phyloP scores from a whole-genome alignment of 2,797 vertebrate genomes.

The Smutsia gigantea region DNA sequence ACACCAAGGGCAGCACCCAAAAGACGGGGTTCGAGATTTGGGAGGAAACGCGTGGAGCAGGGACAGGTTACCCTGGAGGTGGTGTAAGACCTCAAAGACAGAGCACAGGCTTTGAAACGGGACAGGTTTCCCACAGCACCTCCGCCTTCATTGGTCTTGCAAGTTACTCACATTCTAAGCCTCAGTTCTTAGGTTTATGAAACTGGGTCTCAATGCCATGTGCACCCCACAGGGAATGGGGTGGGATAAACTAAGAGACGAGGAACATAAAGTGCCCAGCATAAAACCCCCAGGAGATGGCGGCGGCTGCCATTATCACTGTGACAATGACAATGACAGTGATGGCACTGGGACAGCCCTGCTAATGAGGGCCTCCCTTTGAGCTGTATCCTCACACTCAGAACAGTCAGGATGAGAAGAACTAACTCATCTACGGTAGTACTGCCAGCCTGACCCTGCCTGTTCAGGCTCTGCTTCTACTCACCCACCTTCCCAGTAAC shows the following conservation, averaged over 20 bases:
- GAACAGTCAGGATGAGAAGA: neutral
- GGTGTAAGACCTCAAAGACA: no score
- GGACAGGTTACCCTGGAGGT: neutral
- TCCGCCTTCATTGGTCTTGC: neutral
- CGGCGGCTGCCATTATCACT: accelerated
- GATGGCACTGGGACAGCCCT: neutral
- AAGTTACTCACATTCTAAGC: neutral
- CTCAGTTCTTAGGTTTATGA: neutral
- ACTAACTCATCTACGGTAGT: accelerated
- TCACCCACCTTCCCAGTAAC: neutral
- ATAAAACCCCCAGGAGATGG: neutral
- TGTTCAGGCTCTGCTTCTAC: neutral
- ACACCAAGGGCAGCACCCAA: neutral
- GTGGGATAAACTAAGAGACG: neutral
- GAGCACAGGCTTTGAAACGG: neutral
- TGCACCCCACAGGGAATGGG: neutral
- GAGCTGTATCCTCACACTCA: neutral
- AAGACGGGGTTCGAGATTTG: neutral
- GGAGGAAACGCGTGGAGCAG: neutral
- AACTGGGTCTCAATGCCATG: neutral
- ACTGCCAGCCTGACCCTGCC: neutral
- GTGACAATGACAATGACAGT: accelerated
- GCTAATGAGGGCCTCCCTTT: neutral
- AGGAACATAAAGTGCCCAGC: neutral
- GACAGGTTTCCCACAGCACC: accelerated